phyloP scores from a whole-genome alignment of 2,797 vertebrate genomes.

The Chanos chanos region DNA sequence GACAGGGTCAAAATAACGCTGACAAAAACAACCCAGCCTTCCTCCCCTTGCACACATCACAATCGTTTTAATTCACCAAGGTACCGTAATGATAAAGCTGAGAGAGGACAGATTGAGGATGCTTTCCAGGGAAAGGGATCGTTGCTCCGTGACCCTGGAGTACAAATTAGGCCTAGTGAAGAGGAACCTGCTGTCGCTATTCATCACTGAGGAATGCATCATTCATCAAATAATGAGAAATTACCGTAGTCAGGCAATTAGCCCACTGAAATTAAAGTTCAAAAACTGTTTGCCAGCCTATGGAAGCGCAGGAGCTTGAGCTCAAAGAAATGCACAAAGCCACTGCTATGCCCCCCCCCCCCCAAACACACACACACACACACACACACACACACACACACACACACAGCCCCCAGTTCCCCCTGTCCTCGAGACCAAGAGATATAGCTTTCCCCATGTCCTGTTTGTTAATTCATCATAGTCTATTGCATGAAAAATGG shows the following conservation, averaged over 20 bases:
- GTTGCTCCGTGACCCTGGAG: neutral
- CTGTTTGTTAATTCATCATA: conserved; percentile 48
- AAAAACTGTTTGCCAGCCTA: neutral
- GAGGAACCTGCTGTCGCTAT: neutral
- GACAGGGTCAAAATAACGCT: too few species aligned
- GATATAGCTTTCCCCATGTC: conserved; percentile 19
- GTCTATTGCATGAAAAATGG: neutral
- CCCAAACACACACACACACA: too few species aligned
- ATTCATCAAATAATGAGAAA: neutral
- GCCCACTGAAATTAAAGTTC: neutral
- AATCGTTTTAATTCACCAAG: too few species aligned
- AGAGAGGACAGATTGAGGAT: too few species aligned
- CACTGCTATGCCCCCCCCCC: too few species aligned
- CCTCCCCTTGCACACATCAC: too few species aligned
- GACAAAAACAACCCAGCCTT: too few species aligned
- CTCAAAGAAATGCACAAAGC: conserved; percentile 41
- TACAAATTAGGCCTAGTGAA: neutral
- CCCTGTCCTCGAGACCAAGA: too few species aligned
- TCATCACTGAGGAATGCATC: neutral
- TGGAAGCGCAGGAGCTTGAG: neutral
- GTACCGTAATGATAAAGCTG: too few species aligned
- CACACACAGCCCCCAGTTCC: too few species aligned
- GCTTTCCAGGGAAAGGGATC: neutral
- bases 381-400: too few species aligned
- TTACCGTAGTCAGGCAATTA: neutral